These are phyloP conservation scores for Dendrolimus pini DNA, from an alignment of 2,888 invertebrate genomes.

Conservation along the genomic window DNA sequence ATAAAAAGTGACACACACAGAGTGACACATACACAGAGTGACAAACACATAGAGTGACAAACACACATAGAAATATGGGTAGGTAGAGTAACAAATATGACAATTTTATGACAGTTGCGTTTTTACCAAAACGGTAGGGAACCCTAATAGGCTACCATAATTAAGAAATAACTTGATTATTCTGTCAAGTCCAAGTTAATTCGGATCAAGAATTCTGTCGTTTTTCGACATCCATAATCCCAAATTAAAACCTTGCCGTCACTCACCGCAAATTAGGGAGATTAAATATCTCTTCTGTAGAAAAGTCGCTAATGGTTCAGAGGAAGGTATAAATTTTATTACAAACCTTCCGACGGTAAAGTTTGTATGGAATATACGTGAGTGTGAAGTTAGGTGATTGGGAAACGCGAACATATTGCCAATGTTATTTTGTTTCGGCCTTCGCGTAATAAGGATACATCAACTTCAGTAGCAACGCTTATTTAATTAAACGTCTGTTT, in stretches of 20 bases:
- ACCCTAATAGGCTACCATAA: not conserved
- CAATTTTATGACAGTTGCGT: too few species aligned
- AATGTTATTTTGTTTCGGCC: constrained; percentile 22
- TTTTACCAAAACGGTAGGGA: too few species aligned
- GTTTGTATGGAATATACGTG: constrained; percentile 29
- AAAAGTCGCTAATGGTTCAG: constrained; percentile 23
- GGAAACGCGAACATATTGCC: constrained; percentile 25
- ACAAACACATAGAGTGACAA: too few species aligned
- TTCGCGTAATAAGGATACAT: not conserved
- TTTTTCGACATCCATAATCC: constrained; percentile 13
- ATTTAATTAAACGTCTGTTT: not conserved
- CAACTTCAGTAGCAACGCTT: not conserved
- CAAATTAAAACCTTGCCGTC: constrained; percentile 11
- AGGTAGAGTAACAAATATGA: too few species aligned
- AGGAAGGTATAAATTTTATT: constrained; percentile 28
- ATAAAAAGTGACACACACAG: too few species aligned
- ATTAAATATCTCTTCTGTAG: constrained; percentile 18
- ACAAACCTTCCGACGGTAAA: constrained; percentile 15
- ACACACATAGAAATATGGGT: too few species aligned
- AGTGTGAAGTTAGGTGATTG: constrained; percentile 28
- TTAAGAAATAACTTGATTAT: not conserved
- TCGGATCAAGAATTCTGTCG: not conserved
- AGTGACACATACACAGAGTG: too few species aligned
- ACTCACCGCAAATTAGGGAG: constrained; percentile 18
- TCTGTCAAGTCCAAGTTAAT: not conserved